These are phyloP conservation scores for Cyclura pinguis DNA, from an alignment of 2,797 vertebrate species.

Conservation along the genomic window DNA sequence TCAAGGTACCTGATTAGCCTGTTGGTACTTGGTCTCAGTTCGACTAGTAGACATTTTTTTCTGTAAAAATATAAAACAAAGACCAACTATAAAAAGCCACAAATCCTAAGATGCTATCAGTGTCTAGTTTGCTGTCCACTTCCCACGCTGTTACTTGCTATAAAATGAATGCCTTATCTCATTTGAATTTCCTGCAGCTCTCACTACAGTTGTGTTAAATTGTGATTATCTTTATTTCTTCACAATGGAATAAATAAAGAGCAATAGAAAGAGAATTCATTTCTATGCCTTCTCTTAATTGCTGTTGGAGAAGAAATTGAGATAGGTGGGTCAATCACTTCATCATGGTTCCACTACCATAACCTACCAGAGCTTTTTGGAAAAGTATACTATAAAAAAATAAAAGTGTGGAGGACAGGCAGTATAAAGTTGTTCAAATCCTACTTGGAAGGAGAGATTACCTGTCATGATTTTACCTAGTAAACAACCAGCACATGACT, in stretches of 20 bases:
- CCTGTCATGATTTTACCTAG: not conserved
- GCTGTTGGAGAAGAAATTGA: not conserved
- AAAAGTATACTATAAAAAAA: not conserved
- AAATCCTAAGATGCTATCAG: not conserved
- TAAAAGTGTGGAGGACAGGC: not conserved
- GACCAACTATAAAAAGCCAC: not conserved
- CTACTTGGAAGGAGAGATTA: not conserved
- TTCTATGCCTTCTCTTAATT: not conserved
- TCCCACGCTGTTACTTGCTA: not conserved
- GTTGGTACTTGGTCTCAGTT: not conserved
- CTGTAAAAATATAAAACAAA: not conserved
- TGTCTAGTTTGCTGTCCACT: not conserved
- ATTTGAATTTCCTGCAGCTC: not conserved
- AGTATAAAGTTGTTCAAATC: not conserved
- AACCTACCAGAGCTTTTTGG: not conserved
- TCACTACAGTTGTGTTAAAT: not conserved
- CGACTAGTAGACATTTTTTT: not conserved
- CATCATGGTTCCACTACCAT: too few species aligned
- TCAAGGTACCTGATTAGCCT: not conserved
- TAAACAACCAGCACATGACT: too few species aligned
- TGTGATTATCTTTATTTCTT: not conserved
- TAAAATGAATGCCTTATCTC: not conserved
- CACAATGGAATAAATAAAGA: not conserved
- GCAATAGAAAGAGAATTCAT: not conserved
- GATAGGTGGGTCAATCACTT: not conserved